Evolutionary conservation across 2,888 invertebrate genomes (phyloP), one percentile per base, ranked within the genome.

Genomic region (Pristionchus fissidentatus): DNA sequence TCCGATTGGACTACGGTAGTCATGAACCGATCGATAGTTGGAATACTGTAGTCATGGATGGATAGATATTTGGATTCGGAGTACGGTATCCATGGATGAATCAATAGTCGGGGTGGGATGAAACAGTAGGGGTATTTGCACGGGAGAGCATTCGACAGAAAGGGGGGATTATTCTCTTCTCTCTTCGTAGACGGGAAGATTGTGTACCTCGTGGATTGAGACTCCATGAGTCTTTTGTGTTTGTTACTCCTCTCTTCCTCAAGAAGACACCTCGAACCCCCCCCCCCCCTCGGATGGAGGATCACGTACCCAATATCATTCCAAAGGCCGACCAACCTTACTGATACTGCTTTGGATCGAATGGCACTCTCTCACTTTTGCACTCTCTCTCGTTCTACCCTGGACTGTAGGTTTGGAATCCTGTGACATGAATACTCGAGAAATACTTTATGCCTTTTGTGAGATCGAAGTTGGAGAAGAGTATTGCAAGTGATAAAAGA

Each of bases 81-180:
- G n/a, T 62, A 62, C 60, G 22, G 60, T 62, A 62, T 32, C 29
- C 5, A 32, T 15, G 35, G 60, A 62, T 8, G 22, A 62, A 62
- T 62, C 60, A 35, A 62, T 62, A 32, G 60, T 32, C 35, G 29
- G 60, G n/a, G n/a, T n/a, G n/a, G 60, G 26, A 62, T 62, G 60
- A 62, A 62, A n/a, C 32, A 62, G 60, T 62, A 62, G 60, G 35
- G 60, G 32, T 62, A 62, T 62, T 62, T 62, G 60, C 60, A 62
- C 60, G 60, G 60, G 29, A 62, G 60, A 10, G 60, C 60, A 62
- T 62, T 62, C 60, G 60, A 62, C 29, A 62, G 60, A 62, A 62
- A 35, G 60, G 60, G 60, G 60, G 60, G 60, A 62, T 62, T 62
- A 62, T 62, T 62, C 60, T 62, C 60, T 62, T 62, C 60, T 62